A percentile compares a stretch with the other conserved stretches of the same genome.
Conservation (phyloP, 1,140 invertebrate species). For the Rhynchophorus ferrugineus region DNA sequence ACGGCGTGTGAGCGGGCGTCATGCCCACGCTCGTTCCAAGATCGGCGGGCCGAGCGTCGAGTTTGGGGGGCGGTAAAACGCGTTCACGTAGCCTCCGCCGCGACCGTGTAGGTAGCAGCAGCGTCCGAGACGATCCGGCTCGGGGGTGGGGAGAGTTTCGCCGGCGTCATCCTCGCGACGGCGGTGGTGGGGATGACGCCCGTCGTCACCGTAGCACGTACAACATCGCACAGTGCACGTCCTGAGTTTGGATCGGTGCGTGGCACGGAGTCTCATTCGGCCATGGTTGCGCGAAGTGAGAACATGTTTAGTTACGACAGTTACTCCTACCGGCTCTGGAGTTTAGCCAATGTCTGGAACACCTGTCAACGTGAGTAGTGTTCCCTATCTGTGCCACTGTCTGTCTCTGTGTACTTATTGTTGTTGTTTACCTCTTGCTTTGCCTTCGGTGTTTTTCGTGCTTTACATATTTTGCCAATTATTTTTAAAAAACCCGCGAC, state of each 20-base stretch:
- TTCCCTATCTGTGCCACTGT: constrained; percentile 5
- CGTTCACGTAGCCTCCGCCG: constrained; percentile 8
- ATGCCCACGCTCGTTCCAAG: background rate
- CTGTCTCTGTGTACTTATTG: background rate
- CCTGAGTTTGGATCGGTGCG: constrained; percentile 27
- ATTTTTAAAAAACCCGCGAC: too few relatives aligned
- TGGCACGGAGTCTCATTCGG: constrained; percentile 41
- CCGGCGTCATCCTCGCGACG: constrained; percentile 32
- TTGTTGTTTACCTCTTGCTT: constrained; percentile 6
- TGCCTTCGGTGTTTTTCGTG: constrained; percentile 6
- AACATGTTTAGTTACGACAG: constrained; percentile 61
- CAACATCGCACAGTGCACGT: constrained; percentile 26
- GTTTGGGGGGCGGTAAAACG: constrained; percentile 26
- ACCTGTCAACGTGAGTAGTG: constrained; percentile 57
- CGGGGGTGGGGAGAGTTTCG: constrained; percentile 13
- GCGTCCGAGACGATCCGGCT: constrained; percentile 9
- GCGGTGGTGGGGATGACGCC: constrained; percentile 34
- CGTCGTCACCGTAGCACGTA: constrained; percentile 46
- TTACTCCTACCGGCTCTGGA: constrained; percentile 62
- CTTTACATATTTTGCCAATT: constrained; percentile 9
- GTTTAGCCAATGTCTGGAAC: constrained; percentile 62
- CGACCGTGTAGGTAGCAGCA: constrained; percentile 32
- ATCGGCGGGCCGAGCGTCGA: constrained; percentile 8
- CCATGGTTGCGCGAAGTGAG: constrained; percentile 58
- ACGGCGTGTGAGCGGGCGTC: background rate